Evolutionary conservation across 1,140 invertebrate genomes (phyloP).

Genomic region (Tetramorium simillimum): DNA sequence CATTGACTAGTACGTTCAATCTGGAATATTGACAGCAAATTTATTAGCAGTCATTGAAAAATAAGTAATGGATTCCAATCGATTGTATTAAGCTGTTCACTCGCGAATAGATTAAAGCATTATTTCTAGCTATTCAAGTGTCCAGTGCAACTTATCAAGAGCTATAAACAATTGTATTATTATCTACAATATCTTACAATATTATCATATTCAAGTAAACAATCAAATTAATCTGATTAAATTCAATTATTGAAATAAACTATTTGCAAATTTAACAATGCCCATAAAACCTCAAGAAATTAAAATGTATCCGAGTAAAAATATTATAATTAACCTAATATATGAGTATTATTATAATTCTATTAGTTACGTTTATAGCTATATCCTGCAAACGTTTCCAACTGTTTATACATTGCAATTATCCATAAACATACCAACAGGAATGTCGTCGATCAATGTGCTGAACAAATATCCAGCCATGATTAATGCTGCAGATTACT

Average conservation of each 20-base stretch:
- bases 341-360: neutral
- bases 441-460: neutral
- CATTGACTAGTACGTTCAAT: neutral
- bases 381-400: neutral
- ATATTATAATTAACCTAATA: neutral
- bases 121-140: neutral
- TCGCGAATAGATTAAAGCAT: neutral
- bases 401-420: conserved; percentile 9
- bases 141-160: neutral
- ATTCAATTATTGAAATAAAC: neutral
- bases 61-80: neutral
- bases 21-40: conserved; percentile 2
- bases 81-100: neutral
- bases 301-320: neutral
- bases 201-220: neutral
- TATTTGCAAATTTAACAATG: too few species aligned
- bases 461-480: conserved; percentile 9
- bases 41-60: conserved; percentile 14
- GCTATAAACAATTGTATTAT: neutral
- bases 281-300: neutral
- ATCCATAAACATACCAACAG: conserved; percentile 15
- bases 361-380: neutral
- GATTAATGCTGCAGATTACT: conserved; percentile 6
- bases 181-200: neutral
- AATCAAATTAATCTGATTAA: neutral